A percentile compares a stretch with the other conserved stretches of the same genome.
These are phyloP conservation scores for Cyprinodon diabolis DNA, from an alignment of 2,797 vertebrate species.

Conservation along the genomic window DNA sequence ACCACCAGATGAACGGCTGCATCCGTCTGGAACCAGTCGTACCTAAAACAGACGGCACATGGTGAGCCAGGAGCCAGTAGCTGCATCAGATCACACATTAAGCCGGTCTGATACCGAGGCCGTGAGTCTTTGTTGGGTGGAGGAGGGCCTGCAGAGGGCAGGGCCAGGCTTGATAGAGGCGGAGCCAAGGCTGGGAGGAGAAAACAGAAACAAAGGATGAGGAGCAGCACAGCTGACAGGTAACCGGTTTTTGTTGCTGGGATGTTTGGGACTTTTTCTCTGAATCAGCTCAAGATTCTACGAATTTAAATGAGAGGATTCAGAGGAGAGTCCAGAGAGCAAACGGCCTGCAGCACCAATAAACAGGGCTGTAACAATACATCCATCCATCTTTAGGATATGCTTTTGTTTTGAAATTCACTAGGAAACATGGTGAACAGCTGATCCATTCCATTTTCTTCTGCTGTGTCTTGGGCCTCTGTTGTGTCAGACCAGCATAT, in stretches of 20 bases:
- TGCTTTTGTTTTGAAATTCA: no score
- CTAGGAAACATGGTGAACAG: no score
- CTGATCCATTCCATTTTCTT: no score
- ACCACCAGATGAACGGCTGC: constrained; percentile 85
- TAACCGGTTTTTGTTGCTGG: not conserved
- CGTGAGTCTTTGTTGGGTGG: constrained; percentile 68
- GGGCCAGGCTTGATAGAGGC: constrained; percentile 46
- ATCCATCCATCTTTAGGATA: no score
- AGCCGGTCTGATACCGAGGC: constrained; percentile 68
- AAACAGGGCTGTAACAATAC: no score
- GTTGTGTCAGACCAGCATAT: no score
- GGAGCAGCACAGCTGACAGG: not conserved
- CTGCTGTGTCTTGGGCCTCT: no score
- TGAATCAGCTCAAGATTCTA: not conserved
- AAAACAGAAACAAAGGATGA: constrained; percentile 15
- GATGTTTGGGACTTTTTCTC: no score
- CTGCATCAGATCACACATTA: not conserved
- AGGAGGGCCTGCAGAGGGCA: constrained; percentile 36
- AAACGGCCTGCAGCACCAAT: no score
- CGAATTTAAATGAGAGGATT: no score
- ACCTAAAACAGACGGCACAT: constrained; percentile 75
- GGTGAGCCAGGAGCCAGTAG: not conserved
- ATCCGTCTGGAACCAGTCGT: constrained; percentile 97
- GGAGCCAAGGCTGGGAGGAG: constrained; percentile 57
- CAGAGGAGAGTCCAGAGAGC: no score